These are phyloP conservation scores for Etheostoma nigrum DNA, from an alignment of 2,797 vertebrate species.

Conservation along the genomic window DNA sequence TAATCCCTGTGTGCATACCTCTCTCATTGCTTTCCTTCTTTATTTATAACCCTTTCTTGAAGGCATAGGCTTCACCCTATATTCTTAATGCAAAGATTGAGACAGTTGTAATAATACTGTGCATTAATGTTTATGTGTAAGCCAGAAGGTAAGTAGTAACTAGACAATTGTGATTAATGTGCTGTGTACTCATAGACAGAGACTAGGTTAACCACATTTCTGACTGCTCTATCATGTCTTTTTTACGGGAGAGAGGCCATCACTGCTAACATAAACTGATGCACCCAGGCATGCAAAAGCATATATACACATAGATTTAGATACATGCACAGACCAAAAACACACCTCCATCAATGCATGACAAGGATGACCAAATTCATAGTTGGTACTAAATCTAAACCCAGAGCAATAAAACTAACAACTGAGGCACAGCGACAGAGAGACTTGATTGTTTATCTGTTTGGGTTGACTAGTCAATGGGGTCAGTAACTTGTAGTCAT, in stretches of 20 bases:
- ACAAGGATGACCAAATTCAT: not conserved
- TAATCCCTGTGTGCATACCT: constrained; percentile 21
- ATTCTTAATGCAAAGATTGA: not conserved
- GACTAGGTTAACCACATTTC: constrained; percentile 51
- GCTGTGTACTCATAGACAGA: constrained; percentile 11
- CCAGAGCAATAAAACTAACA: constrained; percentile 1
- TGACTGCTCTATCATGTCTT: constrained; percentile 32
- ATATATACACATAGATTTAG: not conserved
- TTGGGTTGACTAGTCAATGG: constrained; percentile 65
- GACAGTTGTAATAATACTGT: not conserved
- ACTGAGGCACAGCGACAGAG: not conserved
- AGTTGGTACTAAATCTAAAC: not conserved
- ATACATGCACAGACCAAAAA: constrained; percentile 2
- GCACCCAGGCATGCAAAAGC: constrained; percentile 46
- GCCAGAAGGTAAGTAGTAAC: not conserved
- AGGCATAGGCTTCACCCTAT: not conserved
- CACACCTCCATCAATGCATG: not conserved
- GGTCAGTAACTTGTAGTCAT: constrained; percentile 64
- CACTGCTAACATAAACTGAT: constrained; percentile 5
- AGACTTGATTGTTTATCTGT: constrained; percentile 45
- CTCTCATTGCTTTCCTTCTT: not conserved
- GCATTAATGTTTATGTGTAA: not conserved
- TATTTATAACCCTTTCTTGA: not conserved
- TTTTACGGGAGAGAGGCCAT: constrained; percentile 16
- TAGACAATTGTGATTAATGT: constrained; percentile 14